These are phyloP conservation scores for Cheilosia soror DNA, from an alignment of 2,888 invertebrate species.

Conservation along the genomic window DNA sequence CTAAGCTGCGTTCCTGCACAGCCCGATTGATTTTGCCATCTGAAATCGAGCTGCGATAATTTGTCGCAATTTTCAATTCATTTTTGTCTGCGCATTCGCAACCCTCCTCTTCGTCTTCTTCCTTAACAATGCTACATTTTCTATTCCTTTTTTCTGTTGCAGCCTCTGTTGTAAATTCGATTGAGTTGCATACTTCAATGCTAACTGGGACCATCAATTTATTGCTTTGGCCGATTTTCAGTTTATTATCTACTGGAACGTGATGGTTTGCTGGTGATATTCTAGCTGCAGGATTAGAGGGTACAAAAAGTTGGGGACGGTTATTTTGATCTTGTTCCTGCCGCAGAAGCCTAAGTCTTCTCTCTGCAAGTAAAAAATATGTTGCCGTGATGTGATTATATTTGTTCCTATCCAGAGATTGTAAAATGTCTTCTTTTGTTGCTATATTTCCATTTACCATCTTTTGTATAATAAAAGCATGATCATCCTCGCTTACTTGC, in stretches of 20 bases:
- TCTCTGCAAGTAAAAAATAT: constrained; percentile 97
- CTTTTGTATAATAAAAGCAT: constrained; percentile 95
- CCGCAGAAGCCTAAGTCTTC: constrained; percentile 92
- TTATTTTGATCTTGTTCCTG: constrained; percentile 86
- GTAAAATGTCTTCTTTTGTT: constrained; percentile 95
- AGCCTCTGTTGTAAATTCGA: constrained; percentile 77
- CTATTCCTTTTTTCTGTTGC: constrained; percentile 86
- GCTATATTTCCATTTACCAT: constrained; percentile 98
- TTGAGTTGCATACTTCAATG: constrained; percentile 80
- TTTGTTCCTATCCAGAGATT: constrained; percentile 96
- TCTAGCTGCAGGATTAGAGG: constrained; percentile 75
- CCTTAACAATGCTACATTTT: constrained; percentile 96
- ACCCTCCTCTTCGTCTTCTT: constrained; percentile 95
- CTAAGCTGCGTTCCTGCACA: constrained; percentile 85
- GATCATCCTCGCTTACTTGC: constrained; percentile 96
- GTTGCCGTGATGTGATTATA: constrained; percentile 99
- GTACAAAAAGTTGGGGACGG: constrained; percentile 77
- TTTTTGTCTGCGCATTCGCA: constrained; percentile 85
- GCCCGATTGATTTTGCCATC: constrained; percentile 91
- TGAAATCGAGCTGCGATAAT: constrained; percentile 90
- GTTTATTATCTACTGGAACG: constrained; percentile 76
- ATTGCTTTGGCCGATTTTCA: constrained; percentile 78
- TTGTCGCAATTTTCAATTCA: constrained; percentile 85
- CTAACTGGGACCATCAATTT: constrained; percentile 80
- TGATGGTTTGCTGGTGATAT: constrained; percentile 36